Percentiles rank a stretch among this genome's conserved stretches.
Conservation (phyloP, 2,797 vertebrate species). For the Epinephelus malabaricus region DNA sequence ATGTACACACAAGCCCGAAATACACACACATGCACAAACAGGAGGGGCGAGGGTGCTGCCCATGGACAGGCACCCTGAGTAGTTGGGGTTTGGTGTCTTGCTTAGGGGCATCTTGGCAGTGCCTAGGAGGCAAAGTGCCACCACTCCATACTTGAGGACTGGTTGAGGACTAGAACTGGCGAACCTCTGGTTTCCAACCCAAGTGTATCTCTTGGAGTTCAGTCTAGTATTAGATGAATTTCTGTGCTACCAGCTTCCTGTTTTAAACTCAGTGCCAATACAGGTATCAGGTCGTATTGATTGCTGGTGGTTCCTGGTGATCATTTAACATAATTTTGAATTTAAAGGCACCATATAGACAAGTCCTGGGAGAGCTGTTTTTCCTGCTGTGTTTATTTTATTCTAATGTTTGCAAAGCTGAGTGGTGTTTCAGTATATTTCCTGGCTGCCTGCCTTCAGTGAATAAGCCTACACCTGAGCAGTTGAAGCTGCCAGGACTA, state of each 20-base stretch:
- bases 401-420: conserved; percentile 33
- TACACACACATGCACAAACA: too few species aligned
- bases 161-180: too few species aligned
- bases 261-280: not conserved
- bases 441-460: conserved; percentile 43
- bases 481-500: conserved; percentile 5
- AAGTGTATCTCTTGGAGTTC: not conserved
- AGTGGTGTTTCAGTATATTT: conserved; percentile 50
- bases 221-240: not conserved
- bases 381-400: not conserved
- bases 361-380: not conserved
- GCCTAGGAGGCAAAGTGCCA: too few species aligned
- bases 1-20: too few species aligned
- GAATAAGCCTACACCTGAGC: conserved; percentile 47
- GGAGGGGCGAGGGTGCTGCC: too few species aligned
- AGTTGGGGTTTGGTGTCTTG: too few species aligned
- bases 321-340: not conserved
- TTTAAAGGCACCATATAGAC: not conserved
- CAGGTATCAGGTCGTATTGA: not conserved
- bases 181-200: too few species aligned
- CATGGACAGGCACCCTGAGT: too few species aligned
- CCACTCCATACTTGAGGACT: too few species aligned
- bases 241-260: not conserved
- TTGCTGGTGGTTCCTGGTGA: not conserved
- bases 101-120: too few species aligned